Evolutionary conservation across 2,113 vertebrate species (phyloP).

Genomic region (Martes martes): DNA sequence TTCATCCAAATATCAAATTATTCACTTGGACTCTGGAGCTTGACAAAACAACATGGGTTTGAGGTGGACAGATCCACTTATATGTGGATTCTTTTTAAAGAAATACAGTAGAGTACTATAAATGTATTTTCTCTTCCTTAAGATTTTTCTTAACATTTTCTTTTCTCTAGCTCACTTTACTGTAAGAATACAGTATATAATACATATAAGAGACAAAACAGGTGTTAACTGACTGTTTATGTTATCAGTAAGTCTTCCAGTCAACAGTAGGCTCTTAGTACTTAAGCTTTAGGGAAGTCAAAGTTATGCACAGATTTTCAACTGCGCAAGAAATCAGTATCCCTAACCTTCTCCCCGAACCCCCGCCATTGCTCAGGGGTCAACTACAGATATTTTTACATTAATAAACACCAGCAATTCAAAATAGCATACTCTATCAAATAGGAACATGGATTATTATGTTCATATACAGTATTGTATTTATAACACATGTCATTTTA

Average conservation of each 20-base stretch:
- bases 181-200: neutral
- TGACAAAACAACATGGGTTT: neutral
- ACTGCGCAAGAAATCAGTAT: neutral
- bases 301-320: neutral
- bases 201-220: neutral
- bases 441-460: neutral
- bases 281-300: neutral
- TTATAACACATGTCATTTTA: slow-evolving; percentile 40
- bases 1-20: slow-evolving; percentile 19
- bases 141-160: neutral
- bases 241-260: neutral
- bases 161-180: neutral
- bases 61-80: neutral
- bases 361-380: neutral
- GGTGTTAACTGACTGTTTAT: neutral
- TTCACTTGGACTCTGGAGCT: neutral
- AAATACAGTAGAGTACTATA: neutral
- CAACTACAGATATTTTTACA: neutral
- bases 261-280: neutral
- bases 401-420: slow-evolving; percentile 28
- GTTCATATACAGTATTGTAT: neutral
- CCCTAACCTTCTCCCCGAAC: neutral
- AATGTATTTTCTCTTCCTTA: neutral
- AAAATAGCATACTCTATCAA: slow-evolving; percentile 40
- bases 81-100: neutral